phyloP scores from a whole-genome alignment of 2,797 vertebrate genomes.

The Morelia viridis region DNA sequence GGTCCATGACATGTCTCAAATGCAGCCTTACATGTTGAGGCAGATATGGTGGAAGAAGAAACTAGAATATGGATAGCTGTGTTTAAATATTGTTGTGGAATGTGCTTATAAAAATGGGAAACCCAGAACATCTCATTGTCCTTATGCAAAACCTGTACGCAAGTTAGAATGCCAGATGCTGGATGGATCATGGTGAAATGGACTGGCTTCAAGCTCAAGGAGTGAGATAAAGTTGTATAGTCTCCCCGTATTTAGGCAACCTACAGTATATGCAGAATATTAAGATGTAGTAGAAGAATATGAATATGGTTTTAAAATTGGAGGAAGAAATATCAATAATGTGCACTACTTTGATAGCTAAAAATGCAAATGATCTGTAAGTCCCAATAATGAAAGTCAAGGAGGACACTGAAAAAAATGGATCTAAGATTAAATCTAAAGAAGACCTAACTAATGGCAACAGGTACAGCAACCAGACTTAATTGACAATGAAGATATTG shows the following conservation, averaged over 20 bases:
- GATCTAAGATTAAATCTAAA: background rate
- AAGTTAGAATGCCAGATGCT: background rate
- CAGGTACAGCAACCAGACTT: background rate
- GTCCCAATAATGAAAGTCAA: background rate
- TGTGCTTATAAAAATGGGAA: background rate
- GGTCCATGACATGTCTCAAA: too few species aligned
- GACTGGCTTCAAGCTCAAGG: background rate
- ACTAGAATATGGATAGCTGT: background rate
- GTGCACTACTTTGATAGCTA: background rate
- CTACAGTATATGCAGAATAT: background rate
- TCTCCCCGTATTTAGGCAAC: background rate
- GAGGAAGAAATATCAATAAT: background rate
- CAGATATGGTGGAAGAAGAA: background rate
- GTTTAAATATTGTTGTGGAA: background rate
- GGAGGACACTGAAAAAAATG: background rate
- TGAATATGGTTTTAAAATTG: background rate
- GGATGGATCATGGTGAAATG: background rate
- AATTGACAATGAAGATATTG: background rate
- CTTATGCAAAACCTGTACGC: background rate
- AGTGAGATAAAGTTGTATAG: background rate
- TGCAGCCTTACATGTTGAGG: too few species aligned
- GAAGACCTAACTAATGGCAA: background rate
- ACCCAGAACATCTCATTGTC: background rate
- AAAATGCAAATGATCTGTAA: background rate
- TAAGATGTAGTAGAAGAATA: background rate